These are phyloP conservation scores for Venturia canescens DNA, from an alignment of 1,140 invertebrate species.

Conservation along the genomic window DNA sequence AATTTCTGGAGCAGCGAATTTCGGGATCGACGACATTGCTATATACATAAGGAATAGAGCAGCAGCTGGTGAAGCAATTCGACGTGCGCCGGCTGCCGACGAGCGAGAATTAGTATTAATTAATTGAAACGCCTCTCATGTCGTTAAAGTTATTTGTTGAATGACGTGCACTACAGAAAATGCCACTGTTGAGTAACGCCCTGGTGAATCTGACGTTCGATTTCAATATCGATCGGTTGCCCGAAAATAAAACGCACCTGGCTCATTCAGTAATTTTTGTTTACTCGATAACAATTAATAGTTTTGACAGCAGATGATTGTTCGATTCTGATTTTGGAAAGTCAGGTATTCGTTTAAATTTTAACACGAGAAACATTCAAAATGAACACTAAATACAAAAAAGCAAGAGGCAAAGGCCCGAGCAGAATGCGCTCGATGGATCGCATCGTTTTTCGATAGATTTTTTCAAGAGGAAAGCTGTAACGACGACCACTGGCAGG, in stretches of 20 bases:
- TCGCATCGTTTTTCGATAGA: neutral
- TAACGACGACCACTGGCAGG: neutral
- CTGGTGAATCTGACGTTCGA: neutral
- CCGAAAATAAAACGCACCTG: no score
- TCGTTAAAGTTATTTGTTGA: slow-evolving; percentile 15
- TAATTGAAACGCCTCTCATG: slow-evolving; percentile 23
- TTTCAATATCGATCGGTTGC: neutral
- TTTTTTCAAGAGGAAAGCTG: neutral
- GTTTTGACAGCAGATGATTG: no score
- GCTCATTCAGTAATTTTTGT: no score
- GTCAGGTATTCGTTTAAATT: no score
- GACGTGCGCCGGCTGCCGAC: slow-evolving; percentile 25
- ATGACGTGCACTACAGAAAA: neutral
- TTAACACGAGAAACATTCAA: no score
- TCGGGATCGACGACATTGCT: neutral
- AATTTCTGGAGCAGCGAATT: neutral
- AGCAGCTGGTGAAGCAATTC: slow-evolving; percentile 38
- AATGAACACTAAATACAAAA: no score
- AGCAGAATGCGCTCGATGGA: no score
- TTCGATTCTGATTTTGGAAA: no score
- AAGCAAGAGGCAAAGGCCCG: no score
- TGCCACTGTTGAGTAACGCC: neutral
- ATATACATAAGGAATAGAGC: neutral
- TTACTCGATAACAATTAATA: no score
- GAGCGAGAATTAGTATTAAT: slow-evolving; percentile 40